These are phyloP conservation scores for Eupleurogrammus muticus DNA, from an alignment of 2,797 vertebrate species.

Conservation along the genomic window DNA sequence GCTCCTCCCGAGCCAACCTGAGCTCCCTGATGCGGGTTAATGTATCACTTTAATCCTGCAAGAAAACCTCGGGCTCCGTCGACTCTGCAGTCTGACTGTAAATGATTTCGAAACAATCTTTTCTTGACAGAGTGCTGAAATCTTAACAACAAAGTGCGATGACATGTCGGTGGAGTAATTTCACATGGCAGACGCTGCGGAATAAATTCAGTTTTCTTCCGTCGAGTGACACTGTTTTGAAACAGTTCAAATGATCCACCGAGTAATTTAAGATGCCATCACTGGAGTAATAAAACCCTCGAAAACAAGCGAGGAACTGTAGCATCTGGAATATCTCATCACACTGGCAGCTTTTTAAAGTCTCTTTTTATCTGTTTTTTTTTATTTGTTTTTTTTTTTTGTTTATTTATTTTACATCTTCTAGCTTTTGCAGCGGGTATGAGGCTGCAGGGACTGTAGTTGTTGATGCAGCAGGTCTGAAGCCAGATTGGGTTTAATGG, in stretches of 20 bases:
- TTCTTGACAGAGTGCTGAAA: conserved; percentile 25
- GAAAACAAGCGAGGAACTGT: not conserved
- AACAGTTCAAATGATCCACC: not conserved
- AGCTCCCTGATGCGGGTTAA: conserved; percentile 22
- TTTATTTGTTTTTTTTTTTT: not conserved
- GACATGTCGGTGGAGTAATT: conserved; percentile 8
- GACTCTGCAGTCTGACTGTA: conserved; percentile 5
- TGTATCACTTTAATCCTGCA: conserved; percentile 35
- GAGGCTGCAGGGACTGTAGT: conserved; percentile 9
- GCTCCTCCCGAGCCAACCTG: conserved; percentile 10
- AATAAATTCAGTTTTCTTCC: not conserved
- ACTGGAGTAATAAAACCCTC: conserved; percentile 9
- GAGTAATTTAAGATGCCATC: conserved; percentile 45
- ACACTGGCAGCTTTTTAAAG: not conserved
- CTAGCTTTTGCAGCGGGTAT: conserved; percentile 19
- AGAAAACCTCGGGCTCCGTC: conserved; percentile 21
- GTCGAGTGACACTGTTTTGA: conserved; percentile 28
- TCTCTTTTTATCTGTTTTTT: conserved; percentile 13
- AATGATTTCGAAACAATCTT: conserved; percentile 38
- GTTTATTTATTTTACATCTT: not conserved
- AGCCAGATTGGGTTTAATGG: conserved; percentile 66
- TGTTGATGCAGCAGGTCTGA: conserved; percentile 41
- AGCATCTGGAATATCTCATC: conserved; percentile 24
- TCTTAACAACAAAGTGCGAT: conserved; percentile 7
- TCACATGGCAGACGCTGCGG: not conserved